Evolutionary conservation across 2,113 vertebrate species (phyloP), one percentile per base, ranked within the genome.

Genomic region (Perognathus longimembris): DNA sequence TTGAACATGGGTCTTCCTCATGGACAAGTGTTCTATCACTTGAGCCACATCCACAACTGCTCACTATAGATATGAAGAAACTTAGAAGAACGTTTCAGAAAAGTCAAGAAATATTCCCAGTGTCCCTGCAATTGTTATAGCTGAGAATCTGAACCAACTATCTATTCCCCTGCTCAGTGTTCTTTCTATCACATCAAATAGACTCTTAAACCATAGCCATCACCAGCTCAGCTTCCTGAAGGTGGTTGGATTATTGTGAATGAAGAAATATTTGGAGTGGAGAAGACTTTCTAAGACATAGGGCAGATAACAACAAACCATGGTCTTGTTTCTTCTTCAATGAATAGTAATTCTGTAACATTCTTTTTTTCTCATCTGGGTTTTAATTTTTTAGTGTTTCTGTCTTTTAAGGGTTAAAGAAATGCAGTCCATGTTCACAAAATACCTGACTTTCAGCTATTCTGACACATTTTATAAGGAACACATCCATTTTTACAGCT

Each of bases 321-420:
- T 81, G n/a, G 24, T 85, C 24, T 34, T 85, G 61, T 21, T 67
- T 78, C 32, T 59, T 38, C 36, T 87, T 50, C 21, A 78, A 7
- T 83, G 38, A 96, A 40, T n/a, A 88, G 4, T 70, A 81, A 88
- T 87, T 28, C 8, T 67, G 38, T 36, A 84, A 8, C 54, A 36
- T 83, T 40, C 91, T 93, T 74, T 82, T 57, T 82, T 73, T 3
- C 1, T 83, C 50, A 5, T 63, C 73, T 94, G 28, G 18, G 28
- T 74, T 88, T 90, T 57, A 45, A 59, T 85, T 90, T 92, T 34
- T 64, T 92, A 74, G 32, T 90, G 90, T 40, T 40, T 64, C 24
- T 40, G 38, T 70, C 50, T 90, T 87, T 95, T 85, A 90, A 94
- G 73, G 64, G 34, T 45, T 85, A 89, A 94, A 76, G 26, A 69